phyloP scores from a whole-genome alignment of 2,797 vertebrate genomes.

The Choloepus didactylus region DNA sequence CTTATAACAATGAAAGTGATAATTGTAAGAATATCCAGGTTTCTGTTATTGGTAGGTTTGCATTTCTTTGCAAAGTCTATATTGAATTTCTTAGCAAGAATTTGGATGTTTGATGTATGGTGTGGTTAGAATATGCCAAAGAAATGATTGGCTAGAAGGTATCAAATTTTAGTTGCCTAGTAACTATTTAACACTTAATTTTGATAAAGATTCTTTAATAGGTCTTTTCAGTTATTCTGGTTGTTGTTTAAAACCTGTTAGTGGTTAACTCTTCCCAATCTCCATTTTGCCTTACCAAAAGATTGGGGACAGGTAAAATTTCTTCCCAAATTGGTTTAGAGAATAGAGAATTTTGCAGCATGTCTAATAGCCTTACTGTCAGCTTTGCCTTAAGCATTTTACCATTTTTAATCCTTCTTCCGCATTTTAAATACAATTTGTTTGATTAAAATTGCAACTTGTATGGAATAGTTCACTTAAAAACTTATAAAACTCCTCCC shows the following conservation, averaged over 20 bases:
- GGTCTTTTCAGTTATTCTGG: slow-evolving; percentile 26
- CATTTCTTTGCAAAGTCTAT: slow-evolving; percentile 46
- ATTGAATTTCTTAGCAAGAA: slow-evolving; percentile 38
- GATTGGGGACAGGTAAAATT: slow-evolving; percentile 21
- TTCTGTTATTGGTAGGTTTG: neutral
- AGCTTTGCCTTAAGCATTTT: neutral
- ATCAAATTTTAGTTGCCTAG: neutral
- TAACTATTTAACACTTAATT: slow-evolving; percentile 51
- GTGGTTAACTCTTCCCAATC: neutral
- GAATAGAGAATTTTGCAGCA: slow-evolving; percentile 2
- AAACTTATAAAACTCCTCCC: neutral
- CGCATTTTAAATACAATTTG: neutral
- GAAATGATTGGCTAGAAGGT: neutral
- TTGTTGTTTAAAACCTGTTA: slow-evolving; percentile 11
- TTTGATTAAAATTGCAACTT: slow-evolving; percentile 39
- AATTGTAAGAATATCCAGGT: neutral
- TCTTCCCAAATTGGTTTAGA: slow-evolving; percentile 13
- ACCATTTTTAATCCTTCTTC: neutral
- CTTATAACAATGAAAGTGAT: slow-evolving; percentile 48
- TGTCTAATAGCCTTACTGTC: neutral
- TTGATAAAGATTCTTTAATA: slow-evolving; percentile 19
- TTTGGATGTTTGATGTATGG: neutral
- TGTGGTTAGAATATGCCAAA: neutral
- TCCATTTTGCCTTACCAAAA: slow-evolving; percentile 22
- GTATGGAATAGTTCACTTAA: neutral